Evolutionary conservation across 1,140 invertebrate species (phyloP).

Genomic region (Zophobas atratus): DNA sequence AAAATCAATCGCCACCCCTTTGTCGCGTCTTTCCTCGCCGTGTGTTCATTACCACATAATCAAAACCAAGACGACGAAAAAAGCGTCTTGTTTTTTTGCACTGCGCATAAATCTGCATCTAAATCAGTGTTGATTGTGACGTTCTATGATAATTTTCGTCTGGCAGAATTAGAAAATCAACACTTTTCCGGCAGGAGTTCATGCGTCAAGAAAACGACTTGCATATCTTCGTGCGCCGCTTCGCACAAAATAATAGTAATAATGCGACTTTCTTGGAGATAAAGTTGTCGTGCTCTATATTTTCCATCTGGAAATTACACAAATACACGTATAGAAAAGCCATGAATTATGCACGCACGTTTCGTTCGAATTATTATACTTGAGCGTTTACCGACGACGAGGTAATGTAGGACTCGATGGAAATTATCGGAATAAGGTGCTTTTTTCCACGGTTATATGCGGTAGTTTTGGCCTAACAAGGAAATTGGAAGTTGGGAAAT

Average conservation of each 20-base stretch:
- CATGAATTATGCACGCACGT: slow-evolving; percentile 61
- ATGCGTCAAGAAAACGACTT: slow-evolving; percentile 30
- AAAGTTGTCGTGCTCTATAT: slow-evolving; percentile 58
- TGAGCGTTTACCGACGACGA: slow-evolving; percentile 54
- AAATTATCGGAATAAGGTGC: slow-evolving; percentile 1
- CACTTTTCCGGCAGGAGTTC: slow-evolving; percentile 12
- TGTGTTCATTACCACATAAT: not conserved
- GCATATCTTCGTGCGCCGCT: slow-evolving; percentile 51
- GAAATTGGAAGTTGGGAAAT: slow-evolving; percentile 2
- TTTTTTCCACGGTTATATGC: not conserved
- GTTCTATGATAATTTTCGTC: slow-evolving; percentile 43
- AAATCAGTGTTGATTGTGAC: slow-evolving; percentile 40
- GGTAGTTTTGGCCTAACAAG: not conserved
- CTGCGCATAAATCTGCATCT: slow-evolving; percentile 33
- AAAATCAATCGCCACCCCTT: not conserved
- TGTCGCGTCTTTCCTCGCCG: not conserved
- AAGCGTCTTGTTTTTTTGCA: slow-evolving; percentile 9
- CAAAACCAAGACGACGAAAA: no score
- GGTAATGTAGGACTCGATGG: slow-evolving; percentile 50
- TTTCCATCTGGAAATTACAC: slow-evolving; percentile 60
- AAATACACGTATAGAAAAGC: slow-evolving; percentile 55
- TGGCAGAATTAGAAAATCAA: slow-evolving; percentile 42
- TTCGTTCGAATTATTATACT: slow-evolving; percentile 57
- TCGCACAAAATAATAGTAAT: slow-evolving; percentile 43
- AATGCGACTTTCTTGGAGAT: slow-evolving; percentile 55